A percentile compares a stretch with the other conserved stretches of the same genome.
phyloP scores from a whole-genome alignment of 2,797 vertebrate species.

The Crax fasciolata region DNA sequence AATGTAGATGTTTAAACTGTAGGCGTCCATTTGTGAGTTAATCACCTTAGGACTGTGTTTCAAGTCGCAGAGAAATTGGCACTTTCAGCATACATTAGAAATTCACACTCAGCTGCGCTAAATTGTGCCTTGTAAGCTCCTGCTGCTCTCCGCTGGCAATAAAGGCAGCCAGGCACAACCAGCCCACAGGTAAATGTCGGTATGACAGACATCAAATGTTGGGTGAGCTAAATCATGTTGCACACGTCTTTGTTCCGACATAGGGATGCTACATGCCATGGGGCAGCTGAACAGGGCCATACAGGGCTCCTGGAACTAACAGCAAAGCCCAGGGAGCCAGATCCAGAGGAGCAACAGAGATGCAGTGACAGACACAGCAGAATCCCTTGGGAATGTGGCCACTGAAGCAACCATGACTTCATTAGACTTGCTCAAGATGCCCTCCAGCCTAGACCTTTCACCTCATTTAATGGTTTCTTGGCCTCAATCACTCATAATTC shows the following conservation, averaged over 20 bases:
- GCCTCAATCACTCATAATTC: slow-evolving; percentile 65
- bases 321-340: background rate
- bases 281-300: background rate
- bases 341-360: slow-evolving; percentile 23
- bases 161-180: background rate
- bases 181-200: background rate
- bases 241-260: background rate
- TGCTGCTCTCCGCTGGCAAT: background rate
- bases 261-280: rapidly evolving
- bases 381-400: slow-evolving; percentile 37
- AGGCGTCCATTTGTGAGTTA: slow-evolving; percentile 14
- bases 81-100: background rate
- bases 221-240: background rate
- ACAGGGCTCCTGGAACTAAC: background rate
- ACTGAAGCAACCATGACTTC: slow-evolving; percentile 69
- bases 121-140: background rate
- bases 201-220: rapidly evolving
- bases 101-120: slow-evolving; percentile 39
- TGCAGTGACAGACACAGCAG: slow-evolving; percentile 23
- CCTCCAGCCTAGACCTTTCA: slow-evolving; percentile 71
- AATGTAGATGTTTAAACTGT: background rate
- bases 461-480: slow-evolving; percentile 74
- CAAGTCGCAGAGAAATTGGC: background rate
- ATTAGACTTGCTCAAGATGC: slow-evolving; percentile 74
- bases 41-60: background rate